Conservation (phyloP, 1,140 invertebrate genomes). For the Calephelis nemesis region DNA sequence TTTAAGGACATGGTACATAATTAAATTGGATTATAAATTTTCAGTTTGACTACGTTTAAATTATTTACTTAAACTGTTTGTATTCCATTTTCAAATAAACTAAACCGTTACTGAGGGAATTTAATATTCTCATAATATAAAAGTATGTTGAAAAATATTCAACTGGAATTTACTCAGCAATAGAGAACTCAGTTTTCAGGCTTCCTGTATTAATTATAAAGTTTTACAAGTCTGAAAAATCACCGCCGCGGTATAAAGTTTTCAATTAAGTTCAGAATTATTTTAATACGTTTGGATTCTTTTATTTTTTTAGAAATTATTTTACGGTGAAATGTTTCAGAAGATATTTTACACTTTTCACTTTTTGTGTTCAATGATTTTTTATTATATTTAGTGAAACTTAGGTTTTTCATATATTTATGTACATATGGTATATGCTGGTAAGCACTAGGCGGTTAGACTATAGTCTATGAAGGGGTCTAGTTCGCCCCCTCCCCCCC, state of each 20-base stretch:
- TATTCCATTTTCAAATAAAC: neutral
- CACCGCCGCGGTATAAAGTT: slow-evolving; percentile 1
- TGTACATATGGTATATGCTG: no score
- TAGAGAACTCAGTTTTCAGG: slow-evolving; percentile 14
- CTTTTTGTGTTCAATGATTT: no score
- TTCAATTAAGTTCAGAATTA: slow-evolving; percentile 11
- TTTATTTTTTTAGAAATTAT: neutral
- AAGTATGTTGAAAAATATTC: slow-evolving; percentile 7
- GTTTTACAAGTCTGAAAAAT: slow-evolving; percentile 15
- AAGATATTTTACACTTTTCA: no score
- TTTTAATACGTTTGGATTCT: neutral
- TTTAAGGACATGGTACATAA: no score
- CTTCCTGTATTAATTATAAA: slow-evolving; percentile 17
- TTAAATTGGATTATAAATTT: no score
- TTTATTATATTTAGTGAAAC: no score
- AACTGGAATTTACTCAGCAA: slow-evolving; percentile 13
- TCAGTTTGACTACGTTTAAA: no score
- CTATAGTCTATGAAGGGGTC: no score
- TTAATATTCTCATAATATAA: slow-evolving; percentile 16
- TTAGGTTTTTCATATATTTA: no score
- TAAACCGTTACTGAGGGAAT: neutral
- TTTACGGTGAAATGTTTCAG: neutral
- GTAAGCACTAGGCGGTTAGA: no score
- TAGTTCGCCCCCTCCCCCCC: no score
- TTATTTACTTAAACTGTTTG: no score